These are phyloP conservation scores for Melanotaenia trifasciata DNA, from an alignment of 2,797 vertebrate genomes.

Conservation along the genomic window DNA sequence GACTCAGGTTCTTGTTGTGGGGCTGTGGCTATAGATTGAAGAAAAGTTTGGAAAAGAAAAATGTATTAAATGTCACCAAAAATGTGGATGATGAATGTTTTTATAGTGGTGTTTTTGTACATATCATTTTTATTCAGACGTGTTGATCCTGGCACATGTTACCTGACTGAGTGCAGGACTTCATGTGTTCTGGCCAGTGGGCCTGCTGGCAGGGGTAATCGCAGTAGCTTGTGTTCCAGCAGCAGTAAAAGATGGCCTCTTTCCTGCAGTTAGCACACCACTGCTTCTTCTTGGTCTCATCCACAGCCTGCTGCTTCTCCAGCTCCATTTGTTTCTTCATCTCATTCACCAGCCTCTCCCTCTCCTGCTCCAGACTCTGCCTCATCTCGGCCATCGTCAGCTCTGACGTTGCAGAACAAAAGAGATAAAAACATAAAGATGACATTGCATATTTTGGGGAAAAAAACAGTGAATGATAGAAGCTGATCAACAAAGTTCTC, in stretches of 20 bases:
- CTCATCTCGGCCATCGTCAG: constrained; percentile 99
- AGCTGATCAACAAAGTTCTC: constrained; percentile 31
- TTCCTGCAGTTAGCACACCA: constrained; percentile 99
- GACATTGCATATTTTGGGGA: not conserved
- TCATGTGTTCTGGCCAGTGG: constrained; percentile 99
- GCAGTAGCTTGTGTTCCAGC: constrained; percentile 99
- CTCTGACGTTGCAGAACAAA: constrained; percentile 75
- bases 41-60: constrained; percentile 24
- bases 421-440: constrained; percentile 6
- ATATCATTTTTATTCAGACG: constrained; percentile 85
- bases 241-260: constrained; percentile 99
- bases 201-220: constrained; percentile 99
- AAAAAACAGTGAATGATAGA: not conserved
- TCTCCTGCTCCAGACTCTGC: constrained; percentile 96
- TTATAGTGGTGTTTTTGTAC: not conserved
- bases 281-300: constrained; percentile 99
- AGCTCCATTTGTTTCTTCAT: constrained; percentile 95
- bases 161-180: constrained; percentile 99
- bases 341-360: constrained; percentile 92
- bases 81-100: not conserved
- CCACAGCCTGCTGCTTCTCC: constrained; percentile 95
- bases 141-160: constrained; percentile 39
- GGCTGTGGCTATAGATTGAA: constrained; percentile 86
- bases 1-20: constrained; percentile 94
- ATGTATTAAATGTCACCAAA: constrained; percentile 1